Evolutionary conservation across 2,888 invertebrate genomes (phyloP).

Genomic region (Drosophila anomelani): DNA sequence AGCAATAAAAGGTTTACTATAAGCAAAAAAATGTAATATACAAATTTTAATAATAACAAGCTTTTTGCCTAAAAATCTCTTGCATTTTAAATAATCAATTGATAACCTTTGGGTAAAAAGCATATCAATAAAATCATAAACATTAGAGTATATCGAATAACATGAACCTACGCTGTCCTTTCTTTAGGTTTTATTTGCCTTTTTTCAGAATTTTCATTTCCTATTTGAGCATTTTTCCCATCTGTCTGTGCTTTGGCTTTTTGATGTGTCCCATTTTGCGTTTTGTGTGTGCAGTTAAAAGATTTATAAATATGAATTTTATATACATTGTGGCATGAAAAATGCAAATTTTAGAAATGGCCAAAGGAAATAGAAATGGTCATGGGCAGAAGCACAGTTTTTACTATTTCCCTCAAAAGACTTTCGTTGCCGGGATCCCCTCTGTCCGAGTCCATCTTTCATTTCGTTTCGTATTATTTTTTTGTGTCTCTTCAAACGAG

Average conservation of each 20-base stretch:
- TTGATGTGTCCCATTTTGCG: slow-evolving; percentile 70
- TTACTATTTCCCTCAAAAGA: slow-evolving; percentile 25
- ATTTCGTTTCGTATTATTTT: slow-evolving; percentile 8
- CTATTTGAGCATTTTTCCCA: slow-evolving; percentile 74
- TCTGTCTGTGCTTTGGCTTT: slow-evolving; percentile 70
- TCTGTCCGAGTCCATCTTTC: background rate
- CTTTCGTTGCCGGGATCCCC: slow-evolving; percentile 9
- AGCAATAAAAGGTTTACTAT: background rate
- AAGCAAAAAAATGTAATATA: background rate
- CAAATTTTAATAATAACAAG: no score
- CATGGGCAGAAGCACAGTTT: slow-evolving; percentile 45
- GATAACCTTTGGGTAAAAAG: background rate
- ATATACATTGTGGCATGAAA: slow-evolving; percentile 80
- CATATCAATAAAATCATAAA: no score
- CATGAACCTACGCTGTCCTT: no score
- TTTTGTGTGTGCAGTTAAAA: slow-evolving; percentile 75
- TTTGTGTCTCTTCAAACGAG: slow-evolving; percentile 54
- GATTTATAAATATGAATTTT: slow-evolving; percentile 80
- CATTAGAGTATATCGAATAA: slow-evolving; percentile 1
- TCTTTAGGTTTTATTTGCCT: slow-evolving; percentile 21
- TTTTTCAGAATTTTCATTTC: slow-evolving; percentile 66
- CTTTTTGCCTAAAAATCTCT: no score
- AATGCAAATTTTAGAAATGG: slow-evolving; percentile 76
- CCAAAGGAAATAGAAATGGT: slow-evolving; percentile 77
- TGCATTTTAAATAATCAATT: background rate